Evolutionary conservation across 2,797 vertebrate genomes (phyloP).

Genomic region (Neosilurus mollespiculum): DNA sequence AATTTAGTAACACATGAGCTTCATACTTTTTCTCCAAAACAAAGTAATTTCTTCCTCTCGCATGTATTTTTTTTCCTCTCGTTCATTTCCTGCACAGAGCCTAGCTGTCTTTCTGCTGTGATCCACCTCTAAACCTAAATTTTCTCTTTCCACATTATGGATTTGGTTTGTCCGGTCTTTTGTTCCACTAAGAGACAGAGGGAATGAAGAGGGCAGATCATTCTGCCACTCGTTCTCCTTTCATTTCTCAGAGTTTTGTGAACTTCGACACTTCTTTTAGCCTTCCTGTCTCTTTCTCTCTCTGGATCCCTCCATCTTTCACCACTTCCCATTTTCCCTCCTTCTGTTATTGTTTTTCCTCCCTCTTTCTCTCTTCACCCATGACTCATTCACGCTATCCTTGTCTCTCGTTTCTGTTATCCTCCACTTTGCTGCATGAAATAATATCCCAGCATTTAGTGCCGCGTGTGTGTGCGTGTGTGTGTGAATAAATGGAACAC

Average conservation of each 20-base stretch:
- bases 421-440: slow-evolving; percentile 33
- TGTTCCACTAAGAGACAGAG: background rate
- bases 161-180: background rate
- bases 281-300: background rate
- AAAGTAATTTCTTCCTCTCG: background rate
- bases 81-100: background rate
- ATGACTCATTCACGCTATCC: slow-evolving; percentile 17
- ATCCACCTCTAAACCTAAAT: background rate
- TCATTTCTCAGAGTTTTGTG: background rate
- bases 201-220: too few relatives aligned
- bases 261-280: background rate
- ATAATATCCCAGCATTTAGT: slow-evolving; percentile 29
- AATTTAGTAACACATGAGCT: background rate
- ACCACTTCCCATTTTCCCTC: slow-evolving; percentile 7
- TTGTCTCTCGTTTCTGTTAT: slow-evolving; percentile 33
- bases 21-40: background rate
- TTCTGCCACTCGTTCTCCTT: slow-evolving; percentile 19
- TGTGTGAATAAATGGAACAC: slow-evolving; percentile 46
- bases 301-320: background rate
- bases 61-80: background rate
- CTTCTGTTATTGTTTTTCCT: slow-evolving; percentile 3
- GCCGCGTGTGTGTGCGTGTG: background rate
- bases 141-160: background rate
- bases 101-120: background rate
- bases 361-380: background rate